Evolutionary conservation across 2,797 vertebrate genomes (phyloP), one percentile per base, ranked within the genome.

Genomic region (Liasis olivaceus): DNA sequence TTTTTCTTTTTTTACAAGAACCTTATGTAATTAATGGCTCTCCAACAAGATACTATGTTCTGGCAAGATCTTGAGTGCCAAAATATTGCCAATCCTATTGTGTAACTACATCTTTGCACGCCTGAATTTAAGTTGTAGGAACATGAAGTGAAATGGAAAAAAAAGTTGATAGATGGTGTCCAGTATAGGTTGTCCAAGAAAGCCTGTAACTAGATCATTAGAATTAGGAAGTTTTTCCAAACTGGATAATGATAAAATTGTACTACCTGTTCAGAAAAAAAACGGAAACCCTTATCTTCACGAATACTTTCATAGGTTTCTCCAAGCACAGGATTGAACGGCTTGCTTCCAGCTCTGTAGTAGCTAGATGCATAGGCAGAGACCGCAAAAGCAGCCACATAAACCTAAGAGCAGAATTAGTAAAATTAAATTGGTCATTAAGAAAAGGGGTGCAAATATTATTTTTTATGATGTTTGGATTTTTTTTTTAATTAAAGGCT

Each of bases 241-340:
- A 93, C 58, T 5, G 13, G 36, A 15, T 12, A 6, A 13, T 69
- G 56, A 47, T 22, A 91, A 56, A 62, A 91, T 1, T 91, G 91
- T 69, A 92, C 17, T 96, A 98, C 98, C 98, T 98, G 98, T 87
- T 99, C 99, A 0, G 98, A 98, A 92, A 99, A 98, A 97, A 99
- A 99, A 69, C 95, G 97, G 96, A 99, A 99, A 95, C 99, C 99
- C 96, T 98, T 99, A 97, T 99, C 99, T 93, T 98, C 98, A 3
- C 98, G 98, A 85, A 99, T 96, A 95, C 98, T 99, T 97, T 99
- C 99, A 0, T 99, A 99, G 0, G 99, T 99, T 96, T 99, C 99
- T 94, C 99, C 99, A 85, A 99, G 98, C 88, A 99, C 97, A 0
- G 99, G 99, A 95, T 99, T 99, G 96, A 99, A 99, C 47, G 99